These are phyloP conservation scores for Platichthys stellatus DNA, from an alignment of 2,113 vertebrate genomes.

Conservation along the genomic window DNA sequence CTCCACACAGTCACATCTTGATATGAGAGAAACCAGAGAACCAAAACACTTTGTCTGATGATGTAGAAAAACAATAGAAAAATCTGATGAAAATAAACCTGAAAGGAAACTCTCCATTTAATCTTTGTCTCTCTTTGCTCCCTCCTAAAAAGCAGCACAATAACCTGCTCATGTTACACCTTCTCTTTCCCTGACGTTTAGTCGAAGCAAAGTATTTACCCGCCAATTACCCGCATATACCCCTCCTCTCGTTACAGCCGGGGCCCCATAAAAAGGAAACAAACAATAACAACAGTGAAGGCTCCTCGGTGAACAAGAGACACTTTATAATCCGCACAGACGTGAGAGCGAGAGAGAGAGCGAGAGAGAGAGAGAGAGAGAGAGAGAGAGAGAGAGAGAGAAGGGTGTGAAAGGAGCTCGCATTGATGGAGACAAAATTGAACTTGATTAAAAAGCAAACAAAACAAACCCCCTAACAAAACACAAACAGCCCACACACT, in stretches of 20 bases:
- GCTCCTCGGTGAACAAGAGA: conserved; percentile 61
- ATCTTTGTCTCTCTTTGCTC: conserved; percentile 37
- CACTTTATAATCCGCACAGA: conserved; percentile 66
- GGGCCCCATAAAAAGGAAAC: conserved; percentile 61
- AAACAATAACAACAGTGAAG: conserved; percentile 74
- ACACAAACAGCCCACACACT: conserved; percentile 65
- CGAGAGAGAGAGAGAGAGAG: conserved; percentile 40
- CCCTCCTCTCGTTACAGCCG: conserved; percentile 72
- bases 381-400: conserved; percentile 23
- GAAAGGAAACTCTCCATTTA: conserved; percentile 21
- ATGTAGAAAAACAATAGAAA: conserved; percentile 35
- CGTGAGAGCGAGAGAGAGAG: conserved; percentile 38
- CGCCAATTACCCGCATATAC: conserved; percentile 78
- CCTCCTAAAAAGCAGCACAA: conserved; percentile 61
- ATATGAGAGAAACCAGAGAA: conserved; percentile 17
- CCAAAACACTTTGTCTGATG: conserved; percentile 46
- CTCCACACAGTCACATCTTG: not conserved
- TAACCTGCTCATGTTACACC: conserved; percentile 65
- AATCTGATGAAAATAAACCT: conserved; percentile 16
- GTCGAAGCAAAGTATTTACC: conserved; percentile 80
- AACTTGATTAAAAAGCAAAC: conserved; percentile 80
- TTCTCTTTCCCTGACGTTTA: conserved; percentile 68
- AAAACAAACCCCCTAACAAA: conserved; percentile 73
- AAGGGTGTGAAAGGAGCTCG: conserved; percentile 36
- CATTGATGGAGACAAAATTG: conserved; percentile 60